Base-by-base conservation (phyloP, 1,140 invertebrate species). In the Stenopsyche tienmushanensis region DNA sequence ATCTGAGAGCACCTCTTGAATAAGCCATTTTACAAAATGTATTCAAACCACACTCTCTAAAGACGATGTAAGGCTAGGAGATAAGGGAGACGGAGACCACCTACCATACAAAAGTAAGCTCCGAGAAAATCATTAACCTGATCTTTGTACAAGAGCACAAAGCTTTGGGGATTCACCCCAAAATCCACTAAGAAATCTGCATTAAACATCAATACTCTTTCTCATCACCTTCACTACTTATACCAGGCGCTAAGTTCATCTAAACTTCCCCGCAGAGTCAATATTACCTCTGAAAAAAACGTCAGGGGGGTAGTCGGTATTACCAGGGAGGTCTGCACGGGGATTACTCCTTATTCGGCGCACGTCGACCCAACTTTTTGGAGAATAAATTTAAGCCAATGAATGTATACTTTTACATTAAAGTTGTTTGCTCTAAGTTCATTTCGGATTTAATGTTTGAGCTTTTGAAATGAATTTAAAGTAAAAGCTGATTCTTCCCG, bases 91-190 rank as follows among this genome's bases (percentile, higher is more conserved):
- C 26, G 50, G 25, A 50, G 49, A 13, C 52, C 25, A 50, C 23
- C 25, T 21, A 25, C 34, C 26, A 59, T 44, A 67, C 53, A 69
- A 69, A 65, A 50, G 58, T 60, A 53, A 60, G 57, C 49, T 54
- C 54, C 53, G 65, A 66, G 68, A 67, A 70, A 70, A 70, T 70
- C 68, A 70, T 70, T 70, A 70, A 70, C 60, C 55, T 67, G 68
- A 70, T 70, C 64, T 66, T 70, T 65, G 64, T 65, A 65, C 55
- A 54, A 65, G 62, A 55, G 65, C 65, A 70, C 68, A 70, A 70
- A 70, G 68, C 65, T 45, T 39, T 42, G 53, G 29, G 65, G 55
- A 55, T 50, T 24, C 42, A 55, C 26, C 45, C 24, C 50, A 26
- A 52, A 66, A 45, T 64, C 55, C 55, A 60, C 53, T 60, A 54